Base-by-base conservation (phyloP, 64 coral and sea anemone species). In the Dendronephthya gigantea region DNA sequence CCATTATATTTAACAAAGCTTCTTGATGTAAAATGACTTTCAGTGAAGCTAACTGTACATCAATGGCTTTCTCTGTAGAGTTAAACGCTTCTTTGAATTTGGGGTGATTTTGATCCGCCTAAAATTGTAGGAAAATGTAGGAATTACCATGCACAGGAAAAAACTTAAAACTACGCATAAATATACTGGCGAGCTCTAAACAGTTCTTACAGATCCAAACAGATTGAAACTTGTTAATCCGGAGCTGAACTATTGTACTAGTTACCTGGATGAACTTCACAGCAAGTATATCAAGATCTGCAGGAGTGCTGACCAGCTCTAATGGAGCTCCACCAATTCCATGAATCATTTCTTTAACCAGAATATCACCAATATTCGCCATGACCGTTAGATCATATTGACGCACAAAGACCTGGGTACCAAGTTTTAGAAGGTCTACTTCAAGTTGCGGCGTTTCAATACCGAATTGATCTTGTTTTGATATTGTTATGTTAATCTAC, bases 21-120 rank as follows among this genome's bases (percentile, higher is more conserved):
- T 96, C 94, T 68, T 92, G 91, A 83, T 96, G 94, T 33, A 96
- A 87, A 55, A 92, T 49, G 33, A 96, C 86, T 65, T 82, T 90
- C 40, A 96, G 82, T 12, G 84, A 88, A 33, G 91, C 86, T 38
- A 96, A 96, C 4, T 96, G 86, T 39, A 96, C 82, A 32, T 48
- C 48, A 49, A 96, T 47, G 13, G 86, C 83, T 45, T 96, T 88
- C 49, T 92, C 86, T 72, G 94, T 96, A 27, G 88, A 89, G 22
- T 85, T 70, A 52, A 90, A 96, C 0, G 51, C 88, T 56, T 89
- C 88, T 9, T 49, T 50, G 49, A 92, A 96, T 31, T 90, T 88
- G 4, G 94, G 94, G 35, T 89, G 88, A 38, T 88, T 90, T 22
- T 72, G 32, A 49, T 92, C 91, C 50, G 92, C 94, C 94, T 96